Evolutionary conservation across 2,888 invertebrate genomes (phyloP), one percentile per base, ranked within the genome.

Genomic region (Pristionchus fissidentatus): DNA sequence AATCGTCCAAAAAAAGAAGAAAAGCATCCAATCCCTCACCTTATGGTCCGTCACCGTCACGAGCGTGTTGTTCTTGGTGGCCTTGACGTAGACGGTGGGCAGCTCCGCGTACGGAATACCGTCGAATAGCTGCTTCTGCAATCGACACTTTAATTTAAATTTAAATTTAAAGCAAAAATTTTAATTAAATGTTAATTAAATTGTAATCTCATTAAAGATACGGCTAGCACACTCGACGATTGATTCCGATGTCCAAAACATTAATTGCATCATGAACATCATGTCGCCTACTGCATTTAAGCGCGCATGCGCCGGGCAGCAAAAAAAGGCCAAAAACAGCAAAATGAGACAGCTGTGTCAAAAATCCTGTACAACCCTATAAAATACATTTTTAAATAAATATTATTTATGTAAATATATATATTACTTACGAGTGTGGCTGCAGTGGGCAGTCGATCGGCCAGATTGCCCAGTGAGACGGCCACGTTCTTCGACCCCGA

Each of bases 41-140:
- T 94, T 94, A 85, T 93, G 91, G 93, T 96, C 95, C 0, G 96
- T 95, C 57, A 97, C 92, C 15, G 94, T 94, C 84, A 97, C 94
- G 84, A 97, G 95, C 15, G 97, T 97, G 93, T 98, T 98, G 93
- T 98, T 98, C 85, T 94, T 94, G 15, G 95, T 95, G 0, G 96
- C 95, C 91, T 95, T 94, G 75, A 98, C 95, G 93, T 96, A 95
- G 89, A 95, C 95, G 84, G 97, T 94, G 0, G 97, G 97, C 80
- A 97, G 92, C 77, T 96, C 95, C 77, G 79, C 66, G 87, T 85
- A 92, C 8, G 90, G 86, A 41, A 89, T 85, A 3, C 91, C 92
- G 52, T 87, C 85, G 84, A 91, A 92, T 35, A 70, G 43, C 43
- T 83, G 70, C 73, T 86, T 80, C 84, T 88, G 84, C 35, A 84